These are phyloP conservation scores for Zaprionus africanus DNA, from an alignment of 1,140 invertebrate genomes.

Conservation along the genomic window DNA sequence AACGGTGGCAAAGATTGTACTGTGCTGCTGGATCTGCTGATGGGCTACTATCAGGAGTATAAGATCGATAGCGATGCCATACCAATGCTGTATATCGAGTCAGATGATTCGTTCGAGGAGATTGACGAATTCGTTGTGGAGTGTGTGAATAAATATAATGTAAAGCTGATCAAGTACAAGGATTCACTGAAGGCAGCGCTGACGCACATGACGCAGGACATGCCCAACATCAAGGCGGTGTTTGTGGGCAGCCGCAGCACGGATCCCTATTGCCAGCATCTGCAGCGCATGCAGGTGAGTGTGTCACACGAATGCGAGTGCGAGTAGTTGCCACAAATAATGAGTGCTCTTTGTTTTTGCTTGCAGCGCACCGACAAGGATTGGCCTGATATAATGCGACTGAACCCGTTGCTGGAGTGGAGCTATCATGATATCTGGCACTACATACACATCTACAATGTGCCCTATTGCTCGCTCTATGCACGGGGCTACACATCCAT, in stretches of 20 bases:
- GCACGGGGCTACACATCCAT: conserved; percentile 96
- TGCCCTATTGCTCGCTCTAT: conserved; percentile 96
- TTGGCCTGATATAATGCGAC: conserved; percentile 95
- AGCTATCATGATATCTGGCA: conserved; percentile 95
- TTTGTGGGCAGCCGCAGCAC: conserved; percentile 94
- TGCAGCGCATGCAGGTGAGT: conserved; percentile 89
- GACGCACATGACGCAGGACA: conserved; percentile 86
- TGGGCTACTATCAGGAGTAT: conserved; percentile 54
- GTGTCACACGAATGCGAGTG: too few relatives aligned
- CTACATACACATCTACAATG: conserved; percentile 90
- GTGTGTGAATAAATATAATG: conserved; percentile 89
- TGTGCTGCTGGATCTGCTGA: conserved; percentile 91
- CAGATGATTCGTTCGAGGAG: conserved; percentile 92
- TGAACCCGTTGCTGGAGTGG: conserved; percentile 96
- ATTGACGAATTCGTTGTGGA: conserved; percentile 93
- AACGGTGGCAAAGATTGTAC: conserved; percentile 99
- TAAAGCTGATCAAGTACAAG: conserved; percentile 89
- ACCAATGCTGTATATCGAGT: conserved; percentile 91
- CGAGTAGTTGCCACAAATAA: too few relatives aligned
- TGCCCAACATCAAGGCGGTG: conserved; percentile 90
- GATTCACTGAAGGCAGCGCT: conserved; percentile 91
- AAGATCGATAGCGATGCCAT: conserved; percentile 80
- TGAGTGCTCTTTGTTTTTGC: background rate
- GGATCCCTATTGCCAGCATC: conserved; percentile 91
- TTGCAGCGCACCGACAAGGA: conserved; percentile 91